Conservation (phyloP, 2,113 vertebrate species). For the Gymnarchus niloticus region DNA sequence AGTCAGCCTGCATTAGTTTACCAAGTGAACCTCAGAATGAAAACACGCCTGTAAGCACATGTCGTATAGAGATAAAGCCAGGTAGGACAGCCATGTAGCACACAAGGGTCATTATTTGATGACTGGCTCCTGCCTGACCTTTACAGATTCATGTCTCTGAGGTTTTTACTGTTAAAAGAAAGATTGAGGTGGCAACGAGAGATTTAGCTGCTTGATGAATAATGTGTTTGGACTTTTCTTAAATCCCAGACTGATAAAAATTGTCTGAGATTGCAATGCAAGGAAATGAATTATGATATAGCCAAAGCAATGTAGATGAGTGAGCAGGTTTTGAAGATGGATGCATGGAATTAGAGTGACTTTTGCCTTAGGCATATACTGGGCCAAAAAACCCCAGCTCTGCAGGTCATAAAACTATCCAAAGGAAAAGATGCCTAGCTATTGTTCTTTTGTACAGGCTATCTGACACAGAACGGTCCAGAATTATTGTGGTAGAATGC, state of each 20-base stretch:
- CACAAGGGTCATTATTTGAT: background rate
- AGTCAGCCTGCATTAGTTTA: slow-evolving; percentile 10
- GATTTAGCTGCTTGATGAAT: background rate
- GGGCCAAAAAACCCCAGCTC: background rate
- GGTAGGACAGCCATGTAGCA: background rate
- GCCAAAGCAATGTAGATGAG: background rate
- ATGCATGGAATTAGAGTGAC: background rate
- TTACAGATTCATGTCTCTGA: background rate
- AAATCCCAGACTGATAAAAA: background rate
- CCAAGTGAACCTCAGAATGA: background rate
- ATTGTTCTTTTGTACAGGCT: background rate
- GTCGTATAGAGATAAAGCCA: background rate
- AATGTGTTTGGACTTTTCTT: background rate
- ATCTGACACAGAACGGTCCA: background rate
- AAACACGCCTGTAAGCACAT: background rate
- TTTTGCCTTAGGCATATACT: background rate
- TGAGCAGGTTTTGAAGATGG: background rate
- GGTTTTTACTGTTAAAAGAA: background rate
- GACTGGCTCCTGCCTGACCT: background rate
- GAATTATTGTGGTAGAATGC: slow-evolving; percentile 4
- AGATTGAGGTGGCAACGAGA: background rate
- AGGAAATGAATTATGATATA: background rate
- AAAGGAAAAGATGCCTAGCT: background rate
- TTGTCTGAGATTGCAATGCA: background rate
- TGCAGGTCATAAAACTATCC: background rate